phyloP scores from a whole-genome alignment of 2,113 vertebrate species.

The Cephalopholis sonnerati region DNA sequence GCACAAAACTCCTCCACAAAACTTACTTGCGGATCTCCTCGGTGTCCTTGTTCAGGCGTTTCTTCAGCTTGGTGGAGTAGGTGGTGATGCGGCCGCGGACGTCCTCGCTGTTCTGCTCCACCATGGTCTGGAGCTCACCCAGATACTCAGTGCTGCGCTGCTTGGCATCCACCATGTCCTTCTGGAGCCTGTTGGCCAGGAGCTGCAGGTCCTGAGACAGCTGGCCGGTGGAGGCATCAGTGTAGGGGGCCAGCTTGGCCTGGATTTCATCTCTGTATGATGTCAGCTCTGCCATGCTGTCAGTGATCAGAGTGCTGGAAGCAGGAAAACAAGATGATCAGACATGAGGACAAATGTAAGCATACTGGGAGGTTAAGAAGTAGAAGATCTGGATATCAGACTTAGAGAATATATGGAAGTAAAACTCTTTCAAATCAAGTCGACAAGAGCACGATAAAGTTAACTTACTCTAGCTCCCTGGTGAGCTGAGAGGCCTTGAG shows the following conservation, averaged over 20 bases:
- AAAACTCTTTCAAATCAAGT: neutral
- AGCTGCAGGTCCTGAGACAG: slow-evolving; percentile 81
- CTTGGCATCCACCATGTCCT: slow-evolving; percentile 87
- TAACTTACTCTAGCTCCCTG: slow-evolving; percentile 87
- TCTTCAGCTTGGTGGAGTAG: slow-evolving; percentile 87
- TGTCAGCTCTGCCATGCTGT: slow-evolving; percentile 84
- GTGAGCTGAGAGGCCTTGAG: slow-evolving; percentile 82
- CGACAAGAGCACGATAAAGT: neutral
- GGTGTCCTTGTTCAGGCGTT: slow-evolving; percentile 85
- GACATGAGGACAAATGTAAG: neutral
- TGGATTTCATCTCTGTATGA: slow-evolving; percentile 77
- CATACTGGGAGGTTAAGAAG: too few relatives aligned
- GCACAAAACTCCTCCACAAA: rapidly evolving
- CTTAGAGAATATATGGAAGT: neutral
- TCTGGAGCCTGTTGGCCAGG: slow-evolving; percentile 79
- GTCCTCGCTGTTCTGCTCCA: slow-evolving; percentile 82
- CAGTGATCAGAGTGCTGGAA: slow-evolving; percentile 85
- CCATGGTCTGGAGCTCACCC: slow-evolving; percentile 82
- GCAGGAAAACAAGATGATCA: neutral
- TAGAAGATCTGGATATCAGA: neutral
- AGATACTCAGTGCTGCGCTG: slow-evolving; percentile 80
- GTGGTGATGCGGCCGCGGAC: slow-evolving; percentile 73
- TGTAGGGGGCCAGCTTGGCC: slow-evolving; percentile 78
- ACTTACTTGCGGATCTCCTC: slow-evolving; percentile 85
- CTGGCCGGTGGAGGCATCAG: slow-evolving; percentile 66